Evolutionary conservation across 2,888 invertebrate species (phyloP), one percentile per base, ranked within the genome.

Genomic region (Himalopsyche anomala): DNA sequence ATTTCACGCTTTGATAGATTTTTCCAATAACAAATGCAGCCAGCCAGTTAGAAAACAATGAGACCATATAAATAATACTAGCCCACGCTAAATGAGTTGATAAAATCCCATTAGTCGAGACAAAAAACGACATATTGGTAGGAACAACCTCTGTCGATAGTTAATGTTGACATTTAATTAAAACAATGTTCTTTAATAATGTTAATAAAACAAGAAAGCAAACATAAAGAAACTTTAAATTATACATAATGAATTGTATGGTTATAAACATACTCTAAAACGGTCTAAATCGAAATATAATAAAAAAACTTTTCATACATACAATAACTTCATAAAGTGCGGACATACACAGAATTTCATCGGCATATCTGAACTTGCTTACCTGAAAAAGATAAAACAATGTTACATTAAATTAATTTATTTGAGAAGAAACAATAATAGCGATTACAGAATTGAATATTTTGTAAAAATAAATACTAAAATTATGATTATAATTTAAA

Each of bases 41-140:
- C n/a, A 19, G 6, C 62, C 28, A 62, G 19, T 11, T 62, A 62
- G 19, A 62, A 62, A 19, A 62, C 62, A 28, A 62, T 19, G 28
- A n/a, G 19, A 62, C 28, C 62, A 62, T 62, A 62, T 62, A 62
- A 62, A 62, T 62, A 62, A 62, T 62, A 62, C n/a, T 62, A 62
- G 19, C 62, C n/a, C 62, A 62, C 62, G 51, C 62, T 62, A 62
- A 62, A 28, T 28, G 28, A 62, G 19, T 62, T 28, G 28, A 62
- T 62, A 62, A 62, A 62, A 62, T n/a, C 62, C 19, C 62, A 62
- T 62, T 62, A 62, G 28, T 9, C 11, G 8, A 15, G 62, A 62
- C 28, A 28, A 56, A 56, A 56, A 15, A 51, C 51, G 51, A 51
- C 51, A 15, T 51, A 51, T 51, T 15, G 51, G 51, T 15, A 51